Evolutionary conservation across 2,797 vertebrate species (phyloP).

Genomic region (Squalus acanthias): DNA sequence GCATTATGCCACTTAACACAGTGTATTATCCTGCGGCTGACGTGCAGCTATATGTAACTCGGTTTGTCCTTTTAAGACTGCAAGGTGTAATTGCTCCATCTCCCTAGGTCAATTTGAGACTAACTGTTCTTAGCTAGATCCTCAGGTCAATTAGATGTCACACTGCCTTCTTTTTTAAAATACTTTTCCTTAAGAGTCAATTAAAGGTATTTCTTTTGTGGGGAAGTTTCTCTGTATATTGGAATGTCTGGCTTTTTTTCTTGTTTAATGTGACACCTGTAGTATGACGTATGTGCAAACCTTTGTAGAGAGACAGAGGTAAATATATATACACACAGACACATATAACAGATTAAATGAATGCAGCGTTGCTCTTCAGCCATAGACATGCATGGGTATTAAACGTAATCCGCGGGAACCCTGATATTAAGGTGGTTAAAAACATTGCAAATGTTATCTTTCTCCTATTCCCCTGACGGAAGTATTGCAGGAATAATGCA

Average conservation of each 20-base stretch:
- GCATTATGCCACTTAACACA: background rate
- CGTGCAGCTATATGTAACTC: background rate
- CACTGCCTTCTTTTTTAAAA: no score
- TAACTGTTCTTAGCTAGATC: background rate
- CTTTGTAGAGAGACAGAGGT: background rate
- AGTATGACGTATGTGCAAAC: no score
- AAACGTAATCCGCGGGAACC: background rate
- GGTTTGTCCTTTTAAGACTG: background rate
- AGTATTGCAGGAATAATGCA: background rate
- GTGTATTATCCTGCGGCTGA: background rate
- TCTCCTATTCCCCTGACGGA: background rate
- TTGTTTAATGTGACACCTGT: background rate
- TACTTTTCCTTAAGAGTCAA: background rate
- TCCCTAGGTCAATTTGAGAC: background rate
- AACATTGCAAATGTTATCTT: background rate
- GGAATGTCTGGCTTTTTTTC: background rate
- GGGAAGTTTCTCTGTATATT: background rate
- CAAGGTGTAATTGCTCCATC: background rate
- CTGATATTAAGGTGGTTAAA: background rate
- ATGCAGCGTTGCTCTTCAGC: background rate
- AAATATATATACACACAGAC: background rate
- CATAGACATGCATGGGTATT: background rate
- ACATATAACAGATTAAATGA: background rate
- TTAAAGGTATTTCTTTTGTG: background rate
- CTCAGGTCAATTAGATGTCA: no score